Percentiles rank a stretch among this genome's conserved stretches.
Conservation (phyloP, 2,113 vertebrate genomes). For the Garra rufa region DNA sequence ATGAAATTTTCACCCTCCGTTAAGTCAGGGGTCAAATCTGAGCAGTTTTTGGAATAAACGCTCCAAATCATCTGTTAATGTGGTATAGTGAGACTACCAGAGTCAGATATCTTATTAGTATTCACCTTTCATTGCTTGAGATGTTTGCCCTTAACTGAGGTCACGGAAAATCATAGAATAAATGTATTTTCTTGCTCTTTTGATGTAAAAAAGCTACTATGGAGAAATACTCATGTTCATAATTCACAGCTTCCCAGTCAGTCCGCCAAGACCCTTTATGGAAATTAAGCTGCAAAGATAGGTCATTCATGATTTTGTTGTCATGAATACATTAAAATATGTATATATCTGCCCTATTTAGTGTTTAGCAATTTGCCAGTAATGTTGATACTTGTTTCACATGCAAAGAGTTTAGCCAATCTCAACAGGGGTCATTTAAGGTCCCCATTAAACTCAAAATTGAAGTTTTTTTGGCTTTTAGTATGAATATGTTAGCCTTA, state of each 20-base stretch:
- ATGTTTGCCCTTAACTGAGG: neutral
- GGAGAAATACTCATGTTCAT: neutral
- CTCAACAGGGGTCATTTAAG: neutral
- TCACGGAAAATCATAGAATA: neutral
- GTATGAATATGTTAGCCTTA: no score
- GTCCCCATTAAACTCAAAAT: no score
- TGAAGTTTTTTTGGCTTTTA: no score
- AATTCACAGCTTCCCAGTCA: neutral
- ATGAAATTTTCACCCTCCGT: neutral
- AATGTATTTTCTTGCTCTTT: neutral
- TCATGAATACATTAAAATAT: neutral
- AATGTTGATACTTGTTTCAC: slow-evolving; percentile 1
- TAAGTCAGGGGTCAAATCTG: slow-evolving; percentile 8
- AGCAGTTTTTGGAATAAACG: neutral
- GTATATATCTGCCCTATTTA: neutral
- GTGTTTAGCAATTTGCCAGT: neutral
- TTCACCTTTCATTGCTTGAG: neutral
- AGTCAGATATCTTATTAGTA: neutral
- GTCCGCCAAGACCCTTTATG: neutral
- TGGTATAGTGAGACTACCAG: neutral
- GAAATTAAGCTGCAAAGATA: neutral
- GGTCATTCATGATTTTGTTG: neutral
- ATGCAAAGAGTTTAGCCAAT: neutral
- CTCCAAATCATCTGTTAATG: neutral
- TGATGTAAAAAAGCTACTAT: neutral